These are phyloP conservation scores for Xylocopa sonorina DNA, from an alignment of 1,140 invertebrate species.

Conservation along the genomic window DNA sequence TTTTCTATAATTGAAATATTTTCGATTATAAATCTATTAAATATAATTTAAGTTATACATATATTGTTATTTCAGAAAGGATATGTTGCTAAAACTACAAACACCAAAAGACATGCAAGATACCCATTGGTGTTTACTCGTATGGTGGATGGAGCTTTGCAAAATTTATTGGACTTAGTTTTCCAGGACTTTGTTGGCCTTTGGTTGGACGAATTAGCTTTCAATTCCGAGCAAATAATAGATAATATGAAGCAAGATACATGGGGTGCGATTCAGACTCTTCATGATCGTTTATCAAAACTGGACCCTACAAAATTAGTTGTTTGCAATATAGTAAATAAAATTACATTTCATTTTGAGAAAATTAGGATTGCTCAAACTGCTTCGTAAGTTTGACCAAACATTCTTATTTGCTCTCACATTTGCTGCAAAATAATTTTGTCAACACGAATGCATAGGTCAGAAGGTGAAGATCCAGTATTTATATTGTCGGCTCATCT, in stretches of 20 bases:
- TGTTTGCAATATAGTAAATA: slow-evolving; percentile 90
- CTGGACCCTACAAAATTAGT: slow-evolving; percentile 92
- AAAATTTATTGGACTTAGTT: slow-evolving; percentile 91
- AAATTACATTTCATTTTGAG: slow-evolving; percentile 92
- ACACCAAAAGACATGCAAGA: slow-evolving; percentile 73
- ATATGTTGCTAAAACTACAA: slow-evolving; percentile 70
- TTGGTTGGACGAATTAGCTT: slow-evolving; percentile 88
- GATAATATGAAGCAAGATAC: slow-evolving; percentile 90
- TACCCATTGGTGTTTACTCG: slow-evolving; percentile 89
- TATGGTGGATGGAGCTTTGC: slow-evolving; percentile 91
- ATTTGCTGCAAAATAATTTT: too few species aligned
- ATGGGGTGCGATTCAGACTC: slow-evolving; percentile 90
- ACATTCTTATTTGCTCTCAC: background rate
- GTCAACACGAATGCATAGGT: slow-evolving; percentile 80
- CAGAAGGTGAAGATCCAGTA: slow-evolving; percentile 85
- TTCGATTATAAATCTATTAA: too few species aligned
- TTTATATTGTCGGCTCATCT: slow-evolving; percentile 91
- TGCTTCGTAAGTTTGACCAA: slow-evolving; percentile 84
- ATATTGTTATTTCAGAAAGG: slow-evolving; percentile 66
- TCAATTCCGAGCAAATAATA: slow-evolving; percentile 83
- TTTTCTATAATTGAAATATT: background rate
- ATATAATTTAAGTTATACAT: too few species aligned
- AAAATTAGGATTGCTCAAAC: slow-evolving; percentile 90
- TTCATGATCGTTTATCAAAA: slow-evolving; percentile 87
- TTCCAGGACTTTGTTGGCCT: slow-evolving; percentile 90